A percentile compares a stretch with the other conserved stretches of the same genome.
These are phyloP conservation scores for Eledone cirrhosa DNA, from an alignment of 2,888 invertebrate species.

Conservation along the genomic window DNA sequence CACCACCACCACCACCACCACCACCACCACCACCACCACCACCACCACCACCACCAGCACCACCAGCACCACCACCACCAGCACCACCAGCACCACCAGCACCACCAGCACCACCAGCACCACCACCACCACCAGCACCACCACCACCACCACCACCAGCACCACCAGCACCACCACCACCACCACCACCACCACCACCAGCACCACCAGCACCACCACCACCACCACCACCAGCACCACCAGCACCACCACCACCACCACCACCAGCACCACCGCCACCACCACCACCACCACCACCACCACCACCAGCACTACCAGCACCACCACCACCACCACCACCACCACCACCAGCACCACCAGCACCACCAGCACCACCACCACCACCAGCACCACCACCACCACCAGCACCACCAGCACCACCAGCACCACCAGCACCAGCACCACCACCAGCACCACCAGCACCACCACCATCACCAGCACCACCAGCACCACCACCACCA, in stretches of 20 bases:
- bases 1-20: background rate
- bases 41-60: background rate
- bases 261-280: too few relatives aligned
- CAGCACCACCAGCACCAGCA: background rate
- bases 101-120: background rate
- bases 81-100: background rate
- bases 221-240: background rate
- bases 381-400: background rate
- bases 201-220: background rate
- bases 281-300: too few relatives aligned
- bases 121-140: background rate
- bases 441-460: background rate
- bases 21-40: background rate
- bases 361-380: background rate
- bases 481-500: too few relatives aligned
- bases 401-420: background rate
- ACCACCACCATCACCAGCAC: background rate
- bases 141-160: background rate
- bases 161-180: background rate
- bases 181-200: background rate
- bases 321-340: too few relatives aligned
- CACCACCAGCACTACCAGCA: too few relatives aligned
- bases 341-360: too few relatives aligned
- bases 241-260: too few relatives aligned
- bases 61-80: background rate